Conservation (phyloP, 2,888 invertebrate genomes). For the Brachyptera putata region DNA sequence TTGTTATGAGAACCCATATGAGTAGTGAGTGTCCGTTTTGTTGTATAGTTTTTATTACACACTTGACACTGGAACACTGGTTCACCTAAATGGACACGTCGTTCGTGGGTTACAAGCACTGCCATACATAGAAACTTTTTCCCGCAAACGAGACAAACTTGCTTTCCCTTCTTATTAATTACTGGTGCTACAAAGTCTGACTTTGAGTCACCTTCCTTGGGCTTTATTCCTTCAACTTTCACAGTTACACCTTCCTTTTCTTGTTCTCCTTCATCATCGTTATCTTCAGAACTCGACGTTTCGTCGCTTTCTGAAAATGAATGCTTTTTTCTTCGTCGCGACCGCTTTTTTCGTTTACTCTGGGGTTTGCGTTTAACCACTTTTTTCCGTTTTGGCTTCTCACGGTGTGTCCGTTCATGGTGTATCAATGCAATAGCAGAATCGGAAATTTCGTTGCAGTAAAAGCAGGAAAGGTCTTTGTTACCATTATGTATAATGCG, state of each 20-base stretch:
- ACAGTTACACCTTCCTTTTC: not conserved
- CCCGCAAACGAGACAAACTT: slow-evolving; percentile 14
- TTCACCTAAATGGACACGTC: slow-evolving; percentile 12
- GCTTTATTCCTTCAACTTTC: not conserved
- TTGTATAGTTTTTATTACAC: slow-evolving; percentile 7
- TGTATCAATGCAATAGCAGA: slow-evolving; percentile 1
- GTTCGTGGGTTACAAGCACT: slow-evolving; percentile 4
- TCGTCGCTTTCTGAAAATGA: not conserved
- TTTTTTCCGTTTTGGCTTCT: not conserved
- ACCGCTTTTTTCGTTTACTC: not conserved
- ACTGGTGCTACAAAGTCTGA: not conserved
- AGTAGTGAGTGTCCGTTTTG: slow-evolving; percentile 13
- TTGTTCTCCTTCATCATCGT: not conserved
- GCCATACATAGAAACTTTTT: slow-evolving; percentile 19
- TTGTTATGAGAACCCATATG: slow-evolving; percentile 12
- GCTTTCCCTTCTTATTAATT: slow-evolving; percentile 1
- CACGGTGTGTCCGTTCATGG: slow-evolving; percentile 5
- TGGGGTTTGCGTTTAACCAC: not conserved
- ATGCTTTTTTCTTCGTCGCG: not conserved
- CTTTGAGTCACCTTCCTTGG: not conserved
- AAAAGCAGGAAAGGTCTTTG: not conserved
- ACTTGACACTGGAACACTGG: slow-evolving; percentile 16
- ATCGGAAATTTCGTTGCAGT: not conserved
- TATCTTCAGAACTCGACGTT: not conserved
- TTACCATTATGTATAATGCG: not conserved